These are phyloP conservation scores for Oxytorus armatus DNA, from an alignment of 2,888 invertebrate species.

Conservation along the genomic window DNA sequence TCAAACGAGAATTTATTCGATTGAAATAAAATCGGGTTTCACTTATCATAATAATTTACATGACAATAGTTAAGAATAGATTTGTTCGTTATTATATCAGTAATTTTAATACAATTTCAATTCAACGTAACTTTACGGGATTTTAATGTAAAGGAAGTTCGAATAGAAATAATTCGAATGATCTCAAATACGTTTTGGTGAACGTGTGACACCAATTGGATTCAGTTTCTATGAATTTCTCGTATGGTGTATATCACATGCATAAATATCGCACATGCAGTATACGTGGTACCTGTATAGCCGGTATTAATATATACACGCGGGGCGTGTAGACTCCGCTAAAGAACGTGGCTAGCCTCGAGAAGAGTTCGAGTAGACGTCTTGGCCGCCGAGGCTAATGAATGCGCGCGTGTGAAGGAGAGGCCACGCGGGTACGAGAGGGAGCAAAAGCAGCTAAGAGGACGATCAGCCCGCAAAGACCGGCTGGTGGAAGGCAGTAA, in stretches of 20 bases:
- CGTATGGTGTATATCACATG: not conserved
- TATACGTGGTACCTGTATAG: constrained; percentile 24
- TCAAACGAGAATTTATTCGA: too few relatives aligned
- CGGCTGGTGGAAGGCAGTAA: constrained; percentile 61
- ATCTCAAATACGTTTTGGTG: not conserved
- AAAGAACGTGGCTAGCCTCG: constrained; percentile 65
- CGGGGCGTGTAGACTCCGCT: constrained; percentile 34
- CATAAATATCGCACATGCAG: constrained; percentile 2
- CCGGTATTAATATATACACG: constrained; percentile 31
- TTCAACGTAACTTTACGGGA: too few relatives aligned
- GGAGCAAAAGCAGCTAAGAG: constrained; percentile 23
- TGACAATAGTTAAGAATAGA: too few relatives aligned
- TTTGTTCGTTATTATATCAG: too few relatives aligned
- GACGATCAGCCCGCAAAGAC: constrained; percentile 46
- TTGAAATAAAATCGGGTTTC: too few relatives aligned
- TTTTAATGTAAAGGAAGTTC: too few relatives aligned
- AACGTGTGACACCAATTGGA: not conserved
- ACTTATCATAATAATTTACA: too few relatives aligned
- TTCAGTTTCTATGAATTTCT: not conserved
- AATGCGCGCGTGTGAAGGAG: constrained; percentile 76
- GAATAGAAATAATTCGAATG: not conserved
- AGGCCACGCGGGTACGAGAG: constrained; percentile 43
- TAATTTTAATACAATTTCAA: too few relatives aligned
- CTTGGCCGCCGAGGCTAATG: constrained; percentile 75
- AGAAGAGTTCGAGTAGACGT: constrained; percentile 60